phyloP scores from a whole-genome alignment of 2,113 vertebrate genomes.

The Pitta sordida region DNA sequence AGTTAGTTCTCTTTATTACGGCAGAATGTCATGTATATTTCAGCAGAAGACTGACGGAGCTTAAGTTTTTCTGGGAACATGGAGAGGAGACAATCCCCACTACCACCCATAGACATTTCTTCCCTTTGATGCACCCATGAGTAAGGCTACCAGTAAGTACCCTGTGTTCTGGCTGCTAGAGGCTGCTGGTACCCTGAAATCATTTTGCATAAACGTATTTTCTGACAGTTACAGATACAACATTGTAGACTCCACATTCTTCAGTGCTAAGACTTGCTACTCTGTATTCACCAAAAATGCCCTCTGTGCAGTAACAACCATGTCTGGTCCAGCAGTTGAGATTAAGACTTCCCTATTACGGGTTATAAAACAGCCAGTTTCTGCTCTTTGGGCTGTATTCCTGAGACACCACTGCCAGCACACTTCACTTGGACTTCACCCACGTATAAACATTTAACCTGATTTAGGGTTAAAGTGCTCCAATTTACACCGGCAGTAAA shows the following conservation, averaged over 20 bases:
- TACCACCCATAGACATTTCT: neutral
- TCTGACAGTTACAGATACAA: neutral
- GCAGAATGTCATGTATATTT: neutral
- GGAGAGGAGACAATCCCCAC: neutral
- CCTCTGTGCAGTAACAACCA: neutral
- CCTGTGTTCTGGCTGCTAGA: neutral
- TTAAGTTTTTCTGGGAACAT: neutral
- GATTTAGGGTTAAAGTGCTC: neutral
- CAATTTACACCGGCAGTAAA: neutral
- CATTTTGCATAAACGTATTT: neutral
- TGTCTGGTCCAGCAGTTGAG: neutral
- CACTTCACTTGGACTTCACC: neutral
- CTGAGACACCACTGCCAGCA: neutral
- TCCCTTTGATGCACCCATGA: neutral
- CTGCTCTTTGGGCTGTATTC: neutral
- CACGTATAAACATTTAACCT: neutral
- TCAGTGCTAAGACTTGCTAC: neutral
- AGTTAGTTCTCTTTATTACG: neutral
- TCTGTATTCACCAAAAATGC: neutral
- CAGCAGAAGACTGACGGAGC: neutral
- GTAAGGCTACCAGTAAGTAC: neutral
- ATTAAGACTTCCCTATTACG: neutral
- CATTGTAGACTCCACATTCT: neutral
- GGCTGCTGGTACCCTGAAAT: neutral
- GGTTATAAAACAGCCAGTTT: neutral